Conservation (phyloP, 2,797 vertebrate species). For the Megalops cyprinoides region DNA sequence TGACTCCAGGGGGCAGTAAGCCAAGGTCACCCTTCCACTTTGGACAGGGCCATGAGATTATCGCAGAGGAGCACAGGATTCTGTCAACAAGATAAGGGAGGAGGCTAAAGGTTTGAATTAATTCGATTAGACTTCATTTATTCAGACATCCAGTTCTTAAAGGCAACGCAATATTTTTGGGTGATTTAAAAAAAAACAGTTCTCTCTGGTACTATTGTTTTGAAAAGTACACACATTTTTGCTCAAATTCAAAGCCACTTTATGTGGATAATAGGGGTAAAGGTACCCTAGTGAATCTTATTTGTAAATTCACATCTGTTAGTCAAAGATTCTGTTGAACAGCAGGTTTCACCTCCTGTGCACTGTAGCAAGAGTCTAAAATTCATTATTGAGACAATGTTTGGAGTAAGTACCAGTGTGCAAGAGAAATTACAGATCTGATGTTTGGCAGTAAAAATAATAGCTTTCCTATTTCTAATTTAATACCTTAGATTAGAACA, state of each 20-base stretch:
- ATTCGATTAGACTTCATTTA: neutral
- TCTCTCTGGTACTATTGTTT: neutral
- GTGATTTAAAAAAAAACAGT: too few species aligned
- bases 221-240: neutral
- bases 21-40: slow-evolving; percentile 27
- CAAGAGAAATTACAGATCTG: neutral
- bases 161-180: neutral
- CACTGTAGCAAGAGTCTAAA: neutral
- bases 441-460: neutral
- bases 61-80: slow-evolving; percentile 7
- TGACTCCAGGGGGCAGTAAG: neutral
- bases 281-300: neutral
- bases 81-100: slow-evolving; percentile 19
- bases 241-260: neutral
- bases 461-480: neutral
- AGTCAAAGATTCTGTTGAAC: neutral
- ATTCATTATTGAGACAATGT: neutral
- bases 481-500: neutral
- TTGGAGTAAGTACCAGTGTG: neutral
- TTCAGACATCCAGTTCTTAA: neutral
- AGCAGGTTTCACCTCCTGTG: neutral
- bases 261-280: neutral
- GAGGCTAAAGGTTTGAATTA: neutral
- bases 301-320: neutral
- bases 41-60: neutral